These are phyloP conservation scores for Trissonchulus latispiculum DNA, from an alignment of 2,888 invertebrate genomes.

Conservation along the genomic window DNA sequence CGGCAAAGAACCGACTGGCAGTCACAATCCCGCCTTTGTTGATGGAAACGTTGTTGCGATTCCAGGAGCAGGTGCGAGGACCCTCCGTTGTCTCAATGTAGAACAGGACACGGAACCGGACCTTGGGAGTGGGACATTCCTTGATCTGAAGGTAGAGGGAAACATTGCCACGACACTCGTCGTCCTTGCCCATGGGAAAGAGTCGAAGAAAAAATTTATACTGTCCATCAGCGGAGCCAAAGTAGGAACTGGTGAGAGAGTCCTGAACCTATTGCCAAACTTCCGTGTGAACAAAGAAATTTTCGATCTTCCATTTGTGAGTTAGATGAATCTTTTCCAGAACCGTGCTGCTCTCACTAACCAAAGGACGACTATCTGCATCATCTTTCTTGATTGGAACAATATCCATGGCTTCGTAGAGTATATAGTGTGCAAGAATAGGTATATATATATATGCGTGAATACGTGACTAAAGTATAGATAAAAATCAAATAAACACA, in stretches of 20 bases:
- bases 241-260: conserved; percentile 19
- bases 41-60: conserved; percentile 33
- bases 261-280: conserved; percentile 7
- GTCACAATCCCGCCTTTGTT: conserved; percentile 35
- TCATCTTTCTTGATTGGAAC: neutral
- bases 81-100: conserved; percentile 34
- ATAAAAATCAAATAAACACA: too few relatives aligned
- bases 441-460: too few relatives aligned
- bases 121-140: conserved; percentile 30
- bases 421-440: too few relatives aligned
- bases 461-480: too few relatives aligned
- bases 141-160: conserved; percentile 33
- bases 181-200: conserved; percentile 34
- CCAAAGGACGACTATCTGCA: neutral
- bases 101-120: conserved; percentile 34
- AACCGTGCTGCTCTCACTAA: neutral
- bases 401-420: neutral
- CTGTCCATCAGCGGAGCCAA: conserved; percentile 26
- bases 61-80: conserved; percentile 32
- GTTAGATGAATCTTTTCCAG: conserved; percentile 10
- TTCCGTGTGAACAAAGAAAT: conserved; percentile 18
- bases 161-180: conserved; percentile 32
- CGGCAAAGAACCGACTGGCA: conserved; percentile 33
- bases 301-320: conserved; percentile 21
- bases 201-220: conserved; percentile 32